Evolutionary conservation across 1,140 invertebrate genomes (phyloP).

Genomic region (Sogatella furcifera): DNA sequence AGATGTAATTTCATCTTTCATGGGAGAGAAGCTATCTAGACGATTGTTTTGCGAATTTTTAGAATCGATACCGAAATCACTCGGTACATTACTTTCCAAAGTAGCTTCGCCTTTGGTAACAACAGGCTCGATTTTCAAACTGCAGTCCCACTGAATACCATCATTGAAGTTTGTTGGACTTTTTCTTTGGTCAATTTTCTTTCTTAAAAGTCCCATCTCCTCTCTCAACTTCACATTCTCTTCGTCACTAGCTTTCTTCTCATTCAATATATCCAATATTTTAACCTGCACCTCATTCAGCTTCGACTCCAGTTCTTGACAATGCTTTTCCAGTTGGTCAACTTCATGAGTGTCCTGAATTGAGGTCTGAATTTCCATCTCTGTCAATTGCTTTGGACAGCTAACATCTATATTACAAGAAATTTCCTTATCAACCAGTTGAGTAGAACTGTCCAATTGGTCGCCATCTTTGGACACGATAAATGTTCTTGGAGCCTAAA

Average conservation of each 20-base stretch:
- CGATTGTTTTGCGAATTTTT: neutral
- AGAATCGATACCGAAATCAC: neutral
- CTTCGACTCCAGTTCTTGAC: slow-evolving; percentile 22
- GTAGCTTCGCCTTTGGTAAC: neutral
- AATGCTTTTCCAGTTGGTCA: slow-evolving; percentile 20
- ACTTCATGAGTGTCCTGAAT: slow-evolving; percentile 10
- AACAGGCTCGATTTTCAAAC: neutral
- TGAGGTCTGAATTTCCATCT: slow-evolving; percentile 16
- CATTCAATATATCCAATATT: slow-evolving; percentile 27
- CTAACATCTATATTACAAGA: neutral
- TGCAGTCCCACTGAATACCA: neutral
- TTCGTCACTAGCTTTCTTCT: slow-evolving; percentile 27
- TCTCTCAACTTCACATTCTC: slow-evolving; percentile 26
- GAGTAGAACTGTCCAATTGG: no score
- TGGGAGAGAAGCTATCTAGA: no score
- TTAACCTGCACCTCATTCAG: slow-evolving; percentile 25
- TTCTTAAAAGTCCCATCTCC: slow-evolving; percentile 17
- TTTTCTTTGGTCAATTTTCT: neutral
- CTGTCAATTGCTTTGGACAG: neutral
- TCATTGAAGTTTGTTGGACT: slow-evolving; percentile 4
- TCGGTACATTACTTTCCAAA: neutral
- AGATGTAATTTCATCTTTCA: no score
- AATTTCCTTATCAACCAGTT: neutral
- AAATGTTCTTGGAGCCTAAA: no score
- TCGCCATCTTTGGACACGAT: no score